Conservation (phyloP, 2,888 invertebrate genomes). For the Eupithecia centaureata region DNA sequence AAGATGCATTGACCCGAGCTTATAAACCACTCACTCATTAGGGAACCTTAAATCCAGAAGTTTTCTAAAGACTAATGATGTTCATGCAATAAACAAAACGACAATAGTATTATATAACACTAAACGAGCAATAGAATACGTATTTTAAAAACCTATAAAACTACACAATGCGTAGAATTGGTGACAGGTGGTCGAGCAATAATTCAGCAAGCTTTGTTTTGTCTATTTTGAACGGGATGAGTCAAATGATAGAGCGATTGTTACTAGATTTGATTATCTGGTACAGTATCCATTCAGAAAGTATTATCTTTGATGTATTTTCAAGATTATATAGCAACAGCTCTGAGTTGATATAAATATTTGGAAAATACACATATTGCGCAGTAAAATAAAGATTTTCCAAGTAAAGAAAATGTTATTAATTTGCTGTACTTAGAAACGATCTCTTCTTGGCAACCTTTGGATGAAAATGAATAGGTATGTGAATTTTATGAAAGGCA, state of each 20-base stretch:
- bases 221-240: conserved; percentile 10
- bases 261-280: conserved; percentile 11
- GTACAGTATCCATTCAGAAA: background rate
- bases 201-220: conserved; percentile 20
- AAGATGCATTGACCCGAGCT: background rate
- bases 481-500: no score
- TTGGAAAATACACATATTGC: no score
- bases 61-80: background rate
- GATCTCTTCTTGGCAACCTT: no score
- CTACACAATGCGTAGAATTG: background rate
- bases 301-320: conserved; percentile 7
- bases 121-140: background rate
- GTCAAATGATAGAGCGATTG: background rate
- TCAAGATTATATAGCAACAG: background rate
- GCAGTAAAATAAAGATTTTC: no score
- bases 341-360: background rate
- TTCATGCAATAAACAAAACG: background rate
- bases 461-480: no score
- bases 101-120: background rate
- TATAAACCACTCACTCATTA: background rate
- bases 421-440: no score
- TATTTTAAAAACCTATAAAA: background rate
- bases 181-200: conserved; percentile 25
- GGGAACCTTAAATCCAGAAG: background rate
- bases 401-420: no score